phyloP scores from a whole-genome alignment of 2,113 vertebrate species.

The Parotia lawesii region DNA sequence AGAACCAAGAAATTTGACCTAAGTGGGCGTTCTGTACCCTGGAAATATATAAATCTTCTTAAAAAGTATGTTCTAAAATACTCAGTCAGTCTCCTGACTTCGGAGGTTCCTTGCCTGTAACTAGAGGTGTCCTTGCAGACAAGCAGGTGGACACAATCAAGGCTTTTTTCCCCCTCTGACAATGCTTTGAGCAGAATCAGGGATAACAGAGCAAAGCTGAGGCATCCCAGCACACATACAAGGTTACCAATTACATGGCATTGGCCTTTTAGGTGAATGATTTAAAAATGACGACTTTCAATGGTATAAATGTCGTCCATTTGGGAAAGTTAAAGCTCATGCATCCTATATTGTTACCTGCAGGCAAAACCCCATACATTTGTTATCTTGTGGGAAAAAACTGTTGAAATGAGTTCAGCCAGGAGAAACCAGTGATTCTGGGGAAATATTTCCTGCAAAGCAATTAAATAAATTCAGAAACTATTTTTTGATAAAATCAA shows the following conservation, averaged over 20 bases:
- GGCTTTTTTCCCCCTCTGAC: accelerated
- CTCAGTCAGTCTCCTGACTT: background rate
- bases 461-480: background rate
- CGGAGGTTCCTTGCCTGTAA: background rate
- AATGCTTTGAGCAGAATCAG: background rate
- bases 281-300: background rate
- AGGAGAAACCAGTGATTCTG: background rate
- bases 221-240: background rate
- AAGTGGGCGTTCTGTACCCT: background rate
- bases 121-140: background rate
- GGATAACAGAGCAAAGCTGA: background rate
- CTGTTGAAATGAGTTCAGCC: background rate
- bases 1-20: background rate
- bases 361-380: background rate
- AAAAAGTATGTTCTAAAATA: background rate
- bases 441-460: background rate
- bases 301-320: background rate
- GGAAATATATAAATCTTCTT: background rate
- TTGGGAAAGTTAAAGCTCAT: background rate
- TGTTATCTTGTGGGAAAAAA: background rate
- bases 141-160: background rate
- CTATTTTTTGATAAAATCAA: background rate
- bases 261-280: background rate
- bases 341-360: background rate
- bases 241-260: background rate